phyloP scores from a whole-genome alignment of 2,113 vertebrate species.

The Rattus norvegicus region GRCr8 NC_086028.1:80490001-80490500 shows the following conservation, averaged over 20 bases:
- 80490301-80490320: not conserved
- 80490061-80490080: not conserved
- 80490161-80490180: not conserved
- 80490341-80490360: not conserved
- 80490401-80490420: not conserved
- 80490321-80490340: not conserved
- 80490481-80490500: not conserved
- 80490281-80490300: not conserved
- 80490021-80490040: constrained; percentile 43
- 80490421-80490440: too few relatives aligned
- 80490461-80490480: not conserved
- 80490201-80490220: not conserved
- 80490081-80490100: constrained; percentile 35
- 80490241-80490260: too few relatives aligned
- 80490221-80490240: too few relatives aligned
- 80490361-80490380: not conserved
- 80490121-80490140: not conserved
- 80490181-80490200: not conserved
- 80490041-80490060: not conserved
- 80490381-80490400: constrained; percentile 7
- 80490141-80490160: not conserved
- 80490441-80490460: too few relatives aligned
- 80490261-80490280: not conserved
- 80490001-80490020: not conserved
- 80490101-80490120: constrained; percentile 9